Evolutionary conservation across 2,888 invertebrate genomes (phyloP).

Genomic region (Lottia scabra): DNA sequence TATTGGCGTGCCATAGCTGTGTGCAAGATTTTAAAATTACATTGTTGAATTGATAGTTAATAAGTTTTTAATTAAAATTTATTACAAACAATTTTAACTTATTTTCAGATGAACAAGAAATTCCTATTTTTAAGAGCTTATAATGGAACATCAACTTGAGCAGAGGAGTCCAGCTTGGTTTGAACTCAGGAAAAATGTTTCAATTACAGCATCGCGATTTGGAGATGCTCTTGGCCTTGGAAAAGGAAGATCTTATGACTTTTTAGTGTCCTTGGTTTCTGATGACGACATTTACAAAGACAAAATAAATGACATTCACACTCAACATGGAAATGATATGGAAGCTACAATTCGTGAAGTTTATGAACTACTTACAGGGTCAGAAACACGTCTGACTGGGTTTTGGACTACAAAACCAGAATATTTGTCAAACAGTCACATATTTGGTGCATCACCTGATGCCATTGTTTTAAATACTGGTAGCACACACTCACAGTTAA

Average conservation of each 20-base stretch:
- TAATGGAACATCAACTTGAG: conserved; percentile 46
- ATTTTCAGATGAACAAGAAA: background rate
- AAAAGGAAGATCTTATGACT: conserved; percentile 50
- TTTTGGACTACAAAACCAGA: conserved; percentile 43
- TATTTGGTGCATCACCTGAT: conserved; percentile 55
- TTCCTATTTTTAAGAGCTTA: background rate
- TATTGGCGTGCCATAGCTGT: too few species aligned
- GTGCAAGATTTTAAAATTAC: too few species aligned
- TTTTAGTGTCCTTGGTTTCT: conserved; percentile 36
- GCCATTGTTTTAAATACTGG: conserved; percentile 38
- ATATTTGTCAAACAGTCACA: conserved; percentile 26
- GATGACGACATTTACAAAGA: conserved; percentile 24
- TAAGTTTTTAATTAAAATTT: too few species aligned
- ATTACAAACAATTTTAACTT: too few species aligned
- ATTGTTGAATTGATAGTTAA: too few species aligned
- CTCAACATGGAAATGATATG: conserved; percentile 42
- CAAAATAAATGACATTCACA: conserved; percentile 16
- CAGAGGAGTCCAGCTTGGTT: conserved; percentile 51
- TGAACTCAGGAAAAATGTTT: conserved; percentile 36
- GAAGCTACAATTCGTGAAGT: conserved; percentile 48
- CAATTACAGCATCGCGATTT: conserved; percentile 52
- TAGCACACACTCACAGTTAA: background rate
- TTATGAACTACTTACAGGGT: conserved; percentile 51
- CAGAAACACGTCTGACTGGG: conserved; percentile 40
- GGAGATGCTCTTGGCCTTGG: conserved; percentile 57